Conservation (phyloP, 2,113 vertebrate species). For the Eretmochelys imbricata region DNA sequence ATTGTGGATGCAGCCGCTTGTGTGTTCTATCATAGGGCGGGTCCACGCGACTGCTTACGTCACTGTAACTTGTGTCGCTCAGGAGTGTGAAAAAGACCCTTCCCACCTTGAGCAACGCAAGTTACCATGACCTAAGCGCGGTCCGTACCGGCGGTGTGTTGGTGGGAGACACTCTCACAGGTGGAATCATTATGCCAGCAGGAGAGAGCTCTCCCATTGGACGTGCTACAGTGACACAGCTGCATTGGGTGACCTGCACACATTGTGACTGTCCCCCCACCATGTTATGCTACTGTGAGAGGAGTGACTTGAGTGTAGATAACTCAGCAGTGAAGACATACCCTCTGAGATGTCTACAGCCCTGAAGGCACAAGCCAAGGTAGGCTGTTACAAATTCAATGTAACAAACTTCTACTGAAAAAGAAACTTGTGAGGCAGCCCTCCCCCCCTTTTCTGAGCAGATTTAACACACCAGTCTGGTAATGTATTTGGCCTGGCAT, state of each 20-base stretch:
- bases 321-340: accelerated
- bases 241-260: too few relatives aligned
- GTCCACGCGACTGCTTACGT: too few relatives aligned
- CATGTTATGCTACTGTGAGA: neutral
- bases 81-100: neutral
- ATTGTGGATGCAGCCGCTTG: neutral
- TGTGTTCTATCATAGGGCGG: neutral
- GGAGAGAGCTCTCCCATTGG: too few relatives aligned
- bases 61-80: neutral
- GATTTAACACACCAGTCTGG: neutral
- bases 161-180: too few relatives aligned
- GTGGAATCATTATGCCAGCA: too few relatives aligned
- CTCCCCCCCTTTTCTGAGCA: neutral
- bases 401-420: neutral
- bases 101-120: too few relatives aligned
- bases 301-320: neutral
- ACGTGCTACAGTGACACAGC: too few relatives aligned
- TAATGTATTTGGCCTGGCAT: neutral
- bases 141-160: too few relatives aligned
- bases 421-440: neutral
- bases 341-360: accelerated
- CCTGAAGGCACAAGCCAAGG: neutral
- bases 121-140: too few relatives aligned
- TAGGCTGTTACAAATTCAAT: neutral
- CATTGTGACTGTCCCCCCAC: neutral